Base-by-base conservation (phyloP, 2,888 invertebrate species). In the Nasonovia ribisnigri region DNA sequence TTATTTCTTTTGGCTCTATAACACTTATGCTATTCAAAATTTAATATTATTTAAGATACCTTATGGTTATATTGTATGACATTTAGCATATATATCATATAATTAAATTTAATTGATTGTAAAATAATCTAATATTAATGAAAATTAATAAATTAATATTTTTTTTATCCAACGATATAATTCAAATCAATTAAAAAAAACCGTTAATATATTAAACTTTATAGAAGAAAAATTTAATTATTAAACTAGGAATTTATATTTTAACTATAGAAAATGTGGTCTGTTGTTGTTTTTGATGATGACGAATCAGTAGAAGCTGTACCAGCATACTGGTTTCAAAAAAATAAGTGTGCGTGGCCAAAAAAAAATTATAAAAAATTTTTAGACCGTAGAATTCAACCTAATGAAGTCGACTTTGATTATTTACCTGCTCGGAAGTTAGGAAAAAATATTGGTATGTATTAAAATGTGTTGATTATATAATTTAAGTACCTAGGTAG, bases 381-480 rank as follows among this genome's bases (percentile, higher is more conserved):
- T 84, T 84, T 84, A 42, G 77, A 84, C 77, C 77, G 77, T 84
- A 89, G 29, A 89, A 89, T 88, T 88, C 54, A 54, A 57, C 89
- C 89, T 42, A 89, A 89, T 89, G 43, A 89, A 89, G 42, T 57
- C 36, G 43, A 89, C 20, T 89, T 89, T 89, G 89, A 89, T 57
- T 57, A 11, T 89, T 57, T 89, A 26, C 29, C 29, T 29, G 89
- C 89, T 54, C 54, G 89, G 0, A 60, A 57, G 26, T 57, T 89
- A 29, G 57, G 60, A 60, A 89, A 89, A 89, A 43, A 89, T 43
- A 57, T 43, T 26, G 26, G 89, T 89, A 43, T 57, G 20, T 67
- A 67, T 67, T 54, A 0, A 54, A 54, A 54, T 54, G 24, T 54
- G 54, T 54, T 54, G 0, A 54, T n/a, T n/a, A n/a, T n/a, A n/a